A percentile compares a stretch with the other conserved stretches of the same genome.
phyloP scores from a whole-genome alignment of 2,888 invertebrate genomes.

The Drosophila villosipedis region DNA sequence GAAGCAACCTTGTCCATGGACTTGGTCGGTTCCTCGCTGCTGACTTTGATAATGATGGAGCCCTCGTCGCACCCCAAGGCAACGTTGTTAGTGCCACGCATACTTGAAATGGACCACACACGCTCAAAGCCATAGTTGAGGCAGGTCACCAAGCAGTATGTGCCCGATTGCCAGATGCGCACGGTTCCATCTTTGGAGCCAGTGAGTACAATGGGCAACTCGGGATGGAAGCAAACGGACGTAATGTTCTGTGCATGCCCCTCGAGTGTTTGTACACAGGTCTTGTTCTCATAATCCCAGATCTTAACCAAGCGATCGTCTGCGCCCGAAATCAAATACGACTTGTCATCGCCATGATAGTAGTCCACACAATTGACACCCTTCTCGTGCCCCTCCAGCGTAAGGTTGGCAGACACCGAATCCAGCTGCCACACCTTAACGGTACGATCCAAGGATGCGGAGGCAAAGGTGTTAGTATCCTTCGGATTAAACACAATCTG shows the following conservation, averaged over 20 bases:
- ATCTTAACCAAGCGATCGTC: slow-evolving; percentile 99
- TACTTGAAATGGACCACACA: slow-evolving; percentile 97
- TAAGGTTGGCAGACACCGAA: slow-evolving; percentile 98
- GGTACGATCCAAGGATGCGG: slow-evolving; percentile 98
- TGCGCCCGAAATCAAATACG: slow-evolving; percentile 99
- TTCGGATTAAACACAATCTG: slow-evolving; percentile 99
- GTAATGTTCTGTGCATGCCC: slow-evolving; percentile 98
- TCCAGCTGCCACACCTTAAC: slow-evolving; percentile 99
- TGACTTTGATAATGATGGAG: slow-evolving; percentile 86
- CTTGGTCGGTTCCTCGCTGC: slow-evolving; percentile 99
- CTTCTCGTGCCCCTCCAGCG: slow-evolving; percentile 98
- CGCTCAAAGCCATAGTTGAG: slow-evolving; percentile 99
- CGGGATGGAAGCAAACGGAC: slow-evolving; percentile 98
- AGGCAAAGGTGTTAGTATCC: slow-evolving; percentile 99
- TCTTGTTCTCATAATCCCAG: slow-evolving; percentile 99
- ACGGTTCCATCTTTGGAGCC: slow-evolving; percentile 99
- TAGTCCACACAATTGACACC: slow-evolving; percentile 99
- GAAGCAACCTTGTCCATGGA: slow-evolving; percentile 97
- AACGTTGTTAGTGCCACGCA: slow-evolving; percentile 97
- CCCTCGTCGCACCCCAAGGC: slow-evolving; percentile 91
- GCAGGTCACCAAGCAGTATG: slow-evolving; percentile 97
- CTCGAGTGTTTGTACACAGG: slow-evolving; percentile 99
- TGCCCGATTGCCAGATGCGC: slow-evolving; percentile 99
- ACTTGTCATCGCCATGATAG: slow-evolving; percentile 99
- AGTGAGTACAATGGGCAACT: slow-evolving; percentile 97